Percentiles rank a stretch among this genome's conserved stretches.
Evolutionary conservation across 2,888 invertebrate genomes (phyloP).

Genomic region (Hirtodrosophila alboralis): DNA sequence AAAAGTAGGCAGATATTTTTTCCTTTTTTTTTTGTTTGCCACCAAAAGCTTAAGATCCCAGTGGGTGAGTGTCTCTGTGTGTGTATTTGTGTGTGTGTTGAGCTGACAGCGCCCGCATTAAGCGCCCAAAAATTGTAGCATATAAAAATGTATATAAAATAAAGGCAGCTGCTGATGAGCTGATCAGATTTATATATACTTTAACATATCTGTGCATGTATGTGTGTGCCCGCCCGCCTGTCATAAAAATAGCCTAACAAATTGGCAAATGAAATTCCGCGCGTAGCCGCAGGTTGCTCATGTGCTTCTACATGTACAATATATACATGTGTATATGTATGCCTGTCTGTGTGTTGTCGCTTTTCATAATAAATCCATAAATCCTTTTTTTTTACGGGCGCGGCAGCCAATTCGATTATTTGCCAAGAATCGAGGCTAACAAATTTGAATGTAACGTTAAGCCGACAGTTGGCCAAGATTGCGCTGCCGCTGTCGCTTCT

Average conservation of each 20-base stretch:
- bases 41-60: slow-evolving; percentile 39
- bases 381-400: slow-evolving; percentile 69
- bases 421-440: slow-evolving; percentile 64
- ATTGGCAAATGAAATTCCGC: slow-evolving; percentile 67
- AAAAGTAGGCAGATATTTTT: slow-evolving; percentile 64
- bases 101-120: slow-evolving; percentile 60
- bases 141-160: slow-evolving; percentile 40
- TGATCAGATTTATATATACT: slow-evolving; percentile 40
- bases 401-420: slow-evolving; percentile 69
- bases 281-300: slow-evolving; percentile 60
- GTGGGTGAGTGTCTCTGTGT: slow-evolving; percentile 20
- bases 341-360: slow-evolving; percentile 41
- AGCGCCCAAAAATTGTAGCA: slow-evolving; percentile 29
- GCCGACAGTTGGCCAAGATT: slow-evolving; percentile 58
- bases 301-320: slow-evolving; percentile 4
- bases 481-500: slow-evolving; percentile 4
- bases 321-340: slow-evolving; percentile 17
- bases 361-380: slow-evolving; percentile 76
- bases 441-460: slow-evolving; percentile 66
- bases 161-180: slow-evolving; percentile 65
- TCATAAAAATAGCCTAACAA: slow-evolving; percentile 75
- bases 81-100: slow-evolving; percentile 17
- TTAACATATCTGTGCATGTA: slow-evolving; percentile 1
- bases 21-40: slow-evolving; percentile 13
- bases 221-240: slow-evolving; percentile 29